Evolutionary conservation across 37 sponge, comb jelly and placozoan genomes (phyloP).

Genomic region (Agelas oroides): DNA sequence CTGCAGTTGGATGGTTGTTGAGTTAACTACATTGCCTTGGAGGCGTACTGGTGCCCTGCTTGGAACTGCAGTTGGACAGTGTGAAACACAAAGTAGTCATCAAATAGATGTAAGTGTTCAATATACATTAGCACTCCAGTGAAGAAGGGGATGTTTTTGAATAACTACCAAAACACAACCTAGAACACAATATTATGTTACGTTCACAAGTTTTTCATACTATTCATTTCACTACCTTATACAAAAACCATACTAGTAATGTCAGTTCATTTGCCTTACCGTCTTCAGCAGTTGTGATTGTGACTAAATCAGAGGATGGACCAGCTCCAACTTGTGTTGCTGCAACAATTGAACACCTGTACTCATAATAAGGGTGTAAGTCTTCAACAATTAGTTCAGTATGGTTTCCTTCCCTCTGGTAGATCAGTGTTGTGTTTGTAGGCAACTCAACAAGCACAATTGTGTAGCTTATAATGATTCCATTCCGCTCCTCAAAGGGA

Average conservation of each 20-base stretch:
- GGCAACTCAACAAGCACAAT: background rate
- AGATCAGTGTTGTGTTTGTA: background rate
- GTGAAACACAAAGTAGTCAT: too few relatives aligned
- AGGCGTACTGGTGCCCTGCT: conserved; percentile 14
- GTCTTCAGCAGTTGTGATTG: background rate
- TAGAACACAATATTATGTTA: too few relatives aligned
- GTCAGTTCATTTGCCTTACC: too few relatives aligned
- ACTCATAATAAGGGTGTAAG: background rate
- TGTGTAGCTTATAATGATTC: conserved; percentile 4
- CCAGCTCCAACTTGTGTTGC: background rate
- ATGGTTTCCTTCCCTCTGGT: conserved; percentile 1
- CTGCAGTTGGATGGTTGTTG: background rate
- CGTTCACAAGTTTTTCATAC: too few relatives aligned
- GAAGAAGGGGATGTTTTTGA: too few relatives aligned
- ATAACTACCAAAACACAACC: too few relatives aligned
- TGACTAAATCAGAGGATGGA: background rate
- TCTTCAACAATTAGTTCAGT: background rate
- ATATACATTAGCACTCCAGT: too few relatives aligned
- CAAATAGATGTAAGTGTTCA: too few relatives aligned
- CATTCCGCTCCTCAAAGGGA: conserved; percentile 2
- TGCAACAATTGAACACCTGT: background rate
- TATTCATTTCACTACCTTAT: too few relatives aligned
- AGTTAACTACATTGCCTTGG: background rate
- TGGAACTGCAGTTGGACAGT: conserved; percentile 11
- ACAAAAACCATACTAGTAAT: too few relatives aligned